Percentiles rank a stretch among this genome's conserved stretches.
Conservation (phyloP, 2,113 vertebrate species). For the rabbit (Oryctolagus cuniculus) region mOryCun1.1 NC_091439.1:76657501-76658000, state of each 20-base stretch:
- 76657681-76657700: neutral
- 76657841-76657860: too few relatives aligned
- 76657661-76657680: neutral
- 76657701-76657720: constrained; percentile 22
- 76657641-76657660: constrained; percentile 9
- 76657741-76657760: neutral
- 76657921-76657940: too few relatives aligned
- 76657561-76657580: constrained; percentile 15
- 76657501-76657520: constrained; percentile 55
- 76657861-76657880: too few relatives aligned
- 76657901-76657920: too few relatives aligned
- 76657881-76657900: too few relatives aligned
- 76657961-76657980: too few relatives aligned
- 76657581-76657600: neutral
- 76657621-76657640: neutral
- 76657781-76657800: neutral
- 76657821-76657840: too few relatives aligned
- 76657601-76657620: constrained; percentile 17
- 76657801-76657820: too few relatives aligned
- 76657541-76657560: constrained; percentile 32
- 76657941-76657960: too few relatives aligned
- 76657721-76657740: neutral
- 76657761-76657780: neutral
- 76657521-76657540: constrained; percentile 39
- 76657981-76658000: too few relatives aligned